These are phyloP conservation scores for Manis javanica DNA, from an alignment of 2,797 vertebrate species.

Conservation along the genomic window DNA sequence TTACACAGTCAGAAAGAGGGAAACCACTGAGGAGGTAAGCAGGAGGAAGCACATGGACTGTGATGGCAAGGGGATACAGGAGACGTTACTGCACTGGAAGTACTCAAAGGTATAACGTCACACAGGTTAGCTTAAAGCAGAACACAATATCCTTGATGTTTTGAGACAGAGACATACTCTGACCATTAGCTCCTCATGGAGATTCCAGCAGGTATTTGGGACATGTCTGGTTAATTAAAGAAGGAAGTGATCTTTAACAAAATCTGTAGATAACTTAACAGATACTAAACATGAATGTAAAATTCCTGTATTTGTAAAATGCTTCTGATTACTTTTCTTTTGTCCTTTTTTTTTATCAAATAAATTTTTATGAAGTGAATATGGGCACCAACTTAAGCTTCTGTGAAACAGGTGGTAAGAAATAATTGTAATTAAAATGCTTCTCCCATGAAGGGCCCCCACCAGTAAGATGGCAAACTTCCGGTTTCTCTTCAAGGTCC, in stretches of 20 bases:
- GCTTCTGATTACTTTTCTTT: slow-evolving; percentile 2
- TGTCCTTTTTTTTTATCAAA: neutral
- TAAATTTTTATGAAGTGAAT: neutral
- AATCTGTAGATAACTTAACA: neutral
- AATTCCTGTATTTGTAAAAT: neutral
- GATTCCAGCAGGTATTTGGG: neutral
- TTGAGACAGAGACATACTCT: neutral
- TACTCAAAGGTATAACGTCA: neutral
- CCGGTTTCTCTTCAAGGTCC: no score
- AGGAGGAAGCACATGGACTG: neutral
- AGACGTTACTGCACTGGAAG: neutral
- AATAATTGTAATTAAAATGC: neutral
- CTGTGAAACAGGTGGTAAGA: neutral
- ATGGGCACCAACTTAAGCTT: neutral
- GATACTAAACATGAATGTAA: slow-evolving; percentile 4
- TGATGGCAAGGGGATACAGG: neutral
- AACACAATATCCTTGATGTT: neutral
- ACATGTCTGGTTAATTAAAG: neutral
- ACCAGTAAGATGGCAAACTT: no score
- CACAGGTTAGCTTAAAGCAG: neutral
- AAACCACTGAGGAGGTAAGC: neutral
- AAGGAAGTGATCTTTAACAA: neutral
- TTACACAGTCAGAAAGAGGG: neutral
- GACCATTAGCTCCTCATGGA: neutral
- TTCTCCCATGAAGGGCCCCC: neutral